Evolutionary conservation across 2,888 invertebrate species (phyloP).

Genomic region (Meteorus colon): DNA sequence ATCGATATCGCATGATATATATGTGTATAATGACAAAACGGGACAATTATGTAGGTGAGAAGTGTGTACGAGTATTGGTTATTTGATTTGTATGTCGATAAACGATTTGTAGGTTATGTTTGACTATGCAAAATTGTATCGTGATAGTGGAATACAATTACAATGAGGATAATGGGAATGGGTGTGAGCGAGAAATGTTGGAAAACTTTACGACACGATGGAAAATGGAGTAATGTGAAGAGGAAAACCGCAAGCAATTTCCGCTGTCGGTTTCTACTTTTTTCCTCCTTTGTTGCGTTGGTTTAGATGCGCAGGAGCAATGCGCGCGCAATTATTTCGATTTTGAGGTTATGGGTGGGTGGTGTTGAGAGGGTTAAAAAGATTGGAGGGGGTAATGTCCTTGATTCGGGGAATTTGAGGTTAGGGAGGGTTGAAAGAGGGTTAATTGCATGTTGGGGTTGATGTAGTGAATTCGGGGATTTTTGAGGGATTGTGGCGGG

Average conservation of each 20-base stretch:
- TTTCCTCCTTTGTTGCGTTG: background rate
- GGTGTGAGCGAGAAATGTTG: background rate
- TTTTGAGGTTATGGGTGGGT: background rate
- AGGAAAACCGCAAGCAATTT: background rate
- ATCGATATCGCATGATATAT: background rate
- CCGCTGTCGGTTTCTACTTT: background rate
- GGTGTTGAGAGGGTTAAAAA: too few relatives aligned
- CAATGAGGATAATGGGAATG: too few relatives aligned
- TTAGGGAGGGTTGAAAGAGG: too few relatives aligned
- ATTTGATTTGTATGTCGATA: background rate
- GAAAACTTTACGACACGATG: background rate
- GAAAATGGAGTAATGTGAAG: background rate
- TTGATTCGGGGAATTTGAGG: too few relatives aligned
- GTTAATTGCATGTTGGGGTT: too few relatives aligned
- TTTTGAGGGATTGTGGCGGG: too few relatives aligned
- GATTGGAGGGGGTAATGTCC: too few relatives aligned
- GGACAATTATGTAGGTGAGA: too few relatives aligned
- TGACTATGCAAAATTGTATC: too few relatives aligned
- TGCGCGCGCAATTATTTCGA: background rate
- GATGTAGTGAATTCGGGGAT: too few relatives aligned
- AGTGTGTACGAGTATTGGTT: too few relatives aligned
- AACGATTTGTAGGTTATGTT: background rate
- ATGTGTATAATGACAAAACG: background rate
- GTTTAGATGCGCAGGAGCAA: background rate
- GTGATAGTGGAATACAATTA: too few relatives aligned